Percentiles rank a stretch among this genome's conserved stretches.
Conservation (phyloP, 1,140 invertebrate species). For the Ditylenchus dipsaci region DNA sequence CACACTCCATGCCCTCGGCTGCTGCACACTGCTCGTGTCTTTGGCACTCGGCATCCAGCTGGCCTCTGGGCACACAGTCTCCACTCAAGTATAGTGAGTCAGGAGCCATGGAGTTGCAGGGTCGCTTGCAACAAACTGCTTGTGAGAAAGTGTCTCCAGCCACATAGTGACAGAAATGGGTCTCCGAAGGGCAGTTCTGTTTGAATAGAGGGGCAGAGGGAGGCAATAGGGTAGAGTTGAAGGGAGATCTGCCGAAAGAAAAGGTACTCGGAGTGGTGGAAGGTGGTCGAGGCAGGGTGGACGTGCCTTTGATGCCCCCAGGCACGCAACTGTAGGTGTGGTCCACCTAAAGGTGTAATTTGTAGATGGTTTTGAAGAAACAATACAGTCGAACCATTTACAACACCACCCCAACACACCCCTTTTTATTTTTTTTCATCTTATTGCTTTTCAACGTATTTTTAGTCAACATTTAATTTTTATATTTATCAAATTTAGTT, state of each 20-base stretch:
- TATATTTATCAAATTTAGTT: no score
- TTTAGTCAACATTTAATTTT: no score
- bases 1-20: constrained; percentile 55
- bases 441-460: no score
- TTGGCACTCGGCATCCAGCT: constrained; percentile 49
- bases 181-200: constrained; percentile 49
- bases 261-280: constrained; percentile 9
- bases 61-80: constrained; percentile 54
- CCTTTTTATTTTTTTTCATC: no score
- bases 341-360: constrained; percentile 17
- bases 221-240: not conserved
- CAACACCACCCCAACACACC: no score
- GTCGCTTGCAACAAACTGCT: constrained; percentile 56
- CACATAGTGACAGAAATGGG: constrained; percentile 55
- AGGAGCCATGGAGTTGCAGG: constrained; percentile 56
- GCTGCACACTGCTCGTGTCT: constrained; percentile 55
- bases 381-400: no score
- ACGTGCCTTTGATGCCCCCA: constrained; percentile 6
- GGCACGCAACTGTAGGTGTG: constrained; percentile 31
- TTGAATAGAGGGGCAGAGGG: constrained; percentile 21
- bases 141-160: constrained; percentile 46
- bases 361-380: no score
- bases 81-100: constrained; percentile 56
- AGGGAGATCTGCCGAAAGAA: constrained; percentile 28
- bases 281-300: not conserved